A percentile compares a stretch with the other conserved stretches of the same genome.
phyloP scores from a whole-genome alignment of 2,113 vertebrate genomes.

The Candoia aspera region DNA sequence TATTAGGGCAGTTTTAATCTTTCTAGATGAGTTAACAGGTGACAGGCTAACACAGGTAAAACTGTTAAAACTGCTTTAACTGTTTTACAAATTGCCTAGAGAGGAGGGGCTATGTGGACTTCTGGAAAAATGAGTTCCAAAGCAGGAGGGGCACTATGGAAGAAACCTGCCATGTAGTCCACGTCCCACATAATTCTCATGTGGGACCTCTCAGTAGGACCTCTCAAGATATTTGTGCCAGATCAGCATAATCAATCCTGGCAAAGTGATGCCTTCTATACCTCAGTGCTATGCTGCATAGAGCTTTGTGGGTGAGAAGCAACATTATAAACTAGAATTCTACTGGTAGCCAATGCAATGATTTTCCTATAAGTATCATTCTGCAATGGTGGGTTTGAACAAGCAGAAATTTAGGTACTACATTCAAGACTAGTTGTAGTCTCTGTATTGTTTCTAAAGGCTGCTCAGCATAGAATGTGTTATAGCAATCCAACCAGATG shows the following conservation, averaged over 20 bases:
- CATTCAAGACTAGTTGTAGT: background rate
- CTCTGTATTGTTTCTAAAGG: background rate
- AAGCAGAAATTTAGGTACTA: background rate
- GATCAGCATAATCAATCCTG: background rate
- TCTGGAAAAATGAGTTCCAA: background rate
- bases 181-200: background rate
- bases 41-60: background rate
- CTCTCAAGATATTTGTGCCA: background rate
- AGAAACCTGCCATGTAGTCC: background rate
- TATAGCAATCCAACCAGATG: background rate
- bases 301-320: background rate
- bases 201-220: background rate
- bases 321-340: background rate
- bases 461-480: background rate
- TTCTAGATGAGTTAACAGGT: background rate
- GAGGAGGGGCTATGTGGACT: background rate
- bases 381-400: background rate
- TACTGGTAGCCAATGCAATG: background rate
- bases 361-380: background rate
- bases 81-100: background rate
- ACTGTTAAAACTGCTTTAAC: background rate
- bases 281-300: background rate
- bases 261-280: background rate
- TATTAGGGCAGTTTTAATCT: background rate
- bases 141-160: background rate